Base-by-base conservation (phyloP, 2,888 invertebrate species). In the Dasypolia templi region DNA sequence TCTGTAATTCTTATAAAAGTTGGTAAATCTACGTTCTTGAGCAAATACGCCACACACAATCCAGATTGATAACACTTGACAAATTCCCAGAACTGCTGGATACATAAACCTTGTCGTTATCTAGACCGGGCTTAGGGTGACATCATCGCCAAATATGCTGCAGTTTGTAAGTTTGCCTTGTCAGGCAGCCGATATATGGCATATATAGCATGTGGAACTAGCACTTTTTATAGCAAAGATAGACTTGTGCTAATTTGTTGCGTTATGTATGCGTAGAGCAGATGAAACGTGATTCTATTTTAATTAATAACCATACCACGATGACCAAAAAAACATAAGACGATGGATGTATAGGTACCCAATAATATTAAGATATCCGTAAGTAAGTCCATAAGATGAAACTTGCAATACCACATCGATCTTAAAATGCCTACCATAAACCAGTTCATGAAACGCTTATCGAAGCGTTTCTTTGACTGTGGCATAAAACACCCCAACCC, bases 101-200 rank as follows among this genome's bases (percentile, higher is more conserved):
- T 63, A 81, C 55, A 68, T 46, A 77, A 58, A 72, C 72, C 72
- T 72, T 62, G 77, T n/a, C 39, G 59, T 71, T 81, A 81, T 81
- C 82, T 77, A 74, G 65, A 82, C 58, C 42, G 14, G 73, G 51
- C 74, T 81, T 82, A 74, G 59, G 61, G 63, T 62, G 74, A 81
- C 51, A 68, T 82, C 78, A 82, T 44, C 74, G 68, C 65, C 78
- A 68, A 74, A 81, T 78, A 59, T 59, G 49, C 58, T 72, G 77
- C 53, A 69, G 29, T 81, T 81, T 32, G 42, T 55, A 32, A 49
- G 63, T 63, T 68, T 72, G 69, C 59, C 29, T 78, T 29, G 59
- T 42, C 61, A 68, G 69, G 44, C 35, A 14, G 9, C 39, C 12
- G 49, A 75, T 69, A n/a, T n/a, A n/a, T n/a, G n/a, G n/a, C n/a